Evolutionary conservation across 2,113 vertebrate species (phyloP), one percentile per base, ranked within the genome.

Genomic region (Mormyrus lacerda): DNA sequence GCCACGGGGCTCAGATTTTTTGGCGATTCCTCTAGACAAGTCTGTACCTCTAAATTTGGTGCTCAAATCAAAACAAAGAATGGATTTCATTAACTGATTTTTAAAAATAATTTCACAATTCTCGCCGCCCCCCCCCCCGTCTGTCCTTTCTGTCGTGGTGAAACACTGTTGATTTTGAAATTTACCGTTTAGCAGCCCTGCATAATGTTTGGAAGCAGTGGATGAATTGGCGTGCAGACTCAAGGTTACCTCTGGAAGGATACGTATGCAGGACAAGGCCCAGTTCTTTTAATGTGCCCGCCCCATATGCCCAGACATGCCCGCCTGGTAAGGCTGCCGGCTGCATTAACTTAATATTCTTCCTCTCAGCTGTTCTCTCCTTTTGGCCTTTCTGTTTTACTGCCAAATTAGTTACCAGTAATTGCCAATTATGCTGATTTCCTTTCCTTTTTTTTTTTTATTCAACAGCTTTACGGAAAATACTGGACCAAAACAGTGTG

Each of bases 381-480:
- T 92, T 90, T 93, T 92, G 92, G 92, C 91, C 90, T 92, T 83
- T 90, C 89, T 90, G 90, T 93, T 94, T 93, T 93, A 92, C 91
- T 91, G 91, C 90, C 87, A 91, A 91, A 92, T 93, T 93, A 94
- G 92, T 89, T 87, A 58, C 87, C 89, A 90, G 88, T 92, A 93
- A 92, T 92, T 92, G 90, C 50, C 89, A 90, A 89, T 93, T 93
- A 92, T 92, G 91, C 92, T 93, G 85, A 93, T 93, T 91, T 42
- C 17, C 7, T 42, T 42, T 19, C 35, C 73, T 31, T 17, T 79
- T 73, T 17, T 79, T 73, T 73, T 76, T 90, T 94, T 91, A 93
- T 92, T 82, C 91, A 91, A 91, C 92, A 89, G 91, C 90, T 92
- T 90, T 61, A 91, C 89, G 89, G 83, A 87, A 84, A 84, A 89